A percentile compares a stretch with the other conserved stretches of the same genome.
phyloP scores from a whole-genome alignment of 2,888 invertebrate genomes.

The Chymomyza procnemis region DNA sequence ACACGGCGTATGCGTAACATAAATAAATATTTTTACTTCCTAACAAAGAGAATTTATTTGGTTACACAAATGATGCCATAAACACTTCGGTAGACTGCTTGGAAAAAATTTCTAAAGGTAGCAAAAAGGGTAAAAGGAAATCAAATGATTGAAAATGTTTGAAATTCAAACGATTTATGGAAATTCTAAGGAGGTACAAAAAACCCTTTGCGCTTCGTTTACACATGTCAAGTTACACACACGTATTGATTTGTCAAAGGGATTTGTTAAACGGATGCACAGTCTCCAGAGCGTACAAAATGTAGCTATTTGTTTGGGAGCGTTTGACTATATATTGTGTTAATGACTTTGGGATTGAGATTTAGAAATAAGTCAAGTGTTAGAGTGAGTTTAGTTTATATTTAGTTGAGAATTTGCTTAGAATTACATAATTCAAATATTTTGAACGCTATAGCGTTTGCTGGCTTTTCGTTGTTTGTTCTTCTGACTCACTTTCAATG shows the following conservation, averaged over 20 bases:
- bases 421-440: background rate
- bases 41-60: conserved; percentile 66
- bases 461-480: background rate
- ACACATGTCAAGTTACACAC: conserved; percentile 41
- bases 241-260: conserved; percentile 65
- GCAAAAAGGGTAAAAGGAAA: conserved; percentile 36
- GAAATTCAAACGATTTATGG: conserved; percentile 63
- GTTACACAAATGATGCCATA: conserved; percentile 43
- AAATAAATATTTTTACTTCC: conserved; percentile 62
- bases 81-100: background rate
- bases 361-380: background rate
- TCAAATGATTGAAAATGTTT: conserved; percentile 61
- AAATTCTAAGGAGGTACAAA: background rate
- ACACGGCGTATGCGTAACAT: conserved; percentile 52
- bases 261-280: conserved; percentile 50
- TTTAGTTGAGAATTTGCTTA: background rate
- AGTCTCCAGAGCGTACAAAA: conserved; percentile 14
- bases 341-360: background rate
- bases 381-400: background rate
- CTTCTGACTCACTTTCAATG: background rate
- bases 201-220: conserved; percentile 46
- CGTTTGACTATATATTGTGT: background rate
- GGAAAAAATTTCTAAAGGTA: background rate
- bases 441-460: background rate
- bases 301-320: background rate